Conservation (phyloP, 2,888 invertebrate genomes). For the Oscheius sp. region DNA sequence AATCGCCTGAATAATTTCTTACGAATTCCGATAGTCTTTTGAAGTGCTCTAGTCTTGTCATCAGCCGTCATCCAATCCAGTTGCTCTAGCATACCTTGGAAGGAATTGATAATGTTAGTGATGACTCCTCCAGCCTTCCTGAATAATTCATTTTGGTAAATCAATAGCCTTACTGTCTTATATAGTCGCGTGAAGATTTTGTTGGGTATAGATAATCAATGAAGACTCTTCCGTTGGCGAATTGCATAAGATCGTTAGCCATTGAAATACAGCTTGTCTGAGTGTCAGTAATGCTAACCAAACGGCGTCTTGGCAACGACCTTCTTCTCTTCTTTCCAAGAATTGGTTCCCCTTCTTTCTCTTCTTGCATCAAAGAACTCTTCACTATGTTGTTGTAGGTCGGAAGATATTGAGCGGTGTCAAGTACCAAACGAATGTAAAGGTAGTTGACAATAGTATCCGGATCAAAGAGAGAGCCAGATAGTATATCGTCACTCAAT, state of each 20-base stretch:
- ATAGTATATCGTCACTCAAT: constrained; percentile 26
- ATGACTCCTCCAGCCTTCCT: constrained; percentile 48
- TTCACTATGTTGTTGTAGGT: constrained; percentile 24
- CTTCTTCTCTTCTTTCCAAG: constrained; percentile 9
- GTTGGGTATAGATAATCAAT: constrained; percentile 61
- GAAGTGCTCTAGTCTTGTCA: constrained; percentile 48
- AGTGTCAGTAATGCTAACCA: neutral
- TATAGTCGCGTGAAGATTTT: constrained; percentile 27
- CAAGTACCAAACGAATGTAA: constrained; percentile 47
- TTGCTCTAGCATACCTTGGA: constrained; percentile 61
- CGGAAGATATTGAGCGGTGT: constrained; percentile 46
- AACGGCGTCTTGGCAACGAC: neutral
- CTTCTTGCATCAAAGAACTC: neutral
- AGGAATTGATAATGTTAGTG: constrained; percentile 51
- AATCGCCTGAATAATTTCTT: constrained; percentile 49
- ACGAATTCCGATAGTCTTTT: constrained; percentile 52
- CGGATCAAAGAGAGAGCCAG: constrained; percentile 7
- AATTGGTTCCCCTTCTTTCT: neutral
- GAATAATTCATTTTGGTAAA: neutral
- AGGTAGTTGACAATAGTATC: constrained; percentile 46
- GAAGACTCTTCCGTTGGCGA: constrained; percentile 62
- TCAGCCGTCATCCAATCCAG: constrained; percentile 55
- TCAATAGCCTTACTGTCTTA: constrained; percentile 40
- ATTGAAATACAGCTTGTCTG: constrained; percentile 15
- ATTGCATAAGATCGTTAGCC: constrained; percentile 50